Evolutionary conservation across 1,140 invertebrate genomes (phyloP), one percentile per base, ranked within the genome.

Genomic region (Stegodyphus mimosarum): DNA sequence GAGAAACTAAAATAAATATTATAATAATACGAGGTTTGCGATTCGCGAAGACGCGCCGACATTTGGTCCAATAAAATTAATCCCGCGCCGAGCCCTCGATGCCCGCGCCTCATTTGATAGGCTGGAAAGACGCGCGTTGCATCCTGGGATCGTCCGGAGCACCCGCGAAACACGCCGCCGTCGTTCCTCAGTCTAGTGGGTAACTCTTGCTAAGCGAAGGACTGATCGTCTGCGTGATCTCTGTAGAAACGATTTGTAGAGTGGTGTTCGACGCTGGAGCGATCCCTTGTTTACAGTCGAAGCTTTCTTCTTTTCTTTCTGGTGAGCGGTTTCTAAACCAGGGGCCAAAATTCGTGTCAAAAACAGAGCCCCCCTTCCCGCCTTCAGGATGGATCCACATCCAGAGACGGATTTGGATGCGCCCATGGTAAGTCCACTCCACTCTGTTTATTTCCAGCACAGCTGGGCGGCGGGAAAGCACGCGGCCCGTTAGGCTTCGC

Each of bases 281-380:
- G 64, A n/a, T 7, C 64, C 17, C 67, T 75, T 84, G 72, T 76
- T 76, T 75, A 83, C 18, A 83, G 64, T 73, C 79, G 49, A 49
- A 48, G 49, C 9, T 55, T 6, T 7, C 50, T 71, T 51, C 13
- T 49, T 76, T 76, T 76, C 70, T 84, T 84, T 52, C 52, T 11
- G n/a, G 5, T 63, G 74, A 72, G 83, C 75, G 10, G 83, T 83
- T 15, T 77, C 70, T 64, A 10, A 64, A 50, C 15, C 93, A 93
- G 89, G 92, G 92, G 92, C 91, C 94, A 96, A 96, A 94, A 96
- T 96, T 96, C 94, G 95, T 92, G 94, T 95, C 90, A 96, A 96
- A 94, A 95, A 96, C 90, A 93, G 94, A 93, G 95, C 95, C 90
- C 95, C 95, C 89, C 93, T 95, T 90, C 94, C 94, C 91, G 94